Conservation (phyloP, 1,140 invertebrate genomes). For the Brachionus sp. region DNA sequence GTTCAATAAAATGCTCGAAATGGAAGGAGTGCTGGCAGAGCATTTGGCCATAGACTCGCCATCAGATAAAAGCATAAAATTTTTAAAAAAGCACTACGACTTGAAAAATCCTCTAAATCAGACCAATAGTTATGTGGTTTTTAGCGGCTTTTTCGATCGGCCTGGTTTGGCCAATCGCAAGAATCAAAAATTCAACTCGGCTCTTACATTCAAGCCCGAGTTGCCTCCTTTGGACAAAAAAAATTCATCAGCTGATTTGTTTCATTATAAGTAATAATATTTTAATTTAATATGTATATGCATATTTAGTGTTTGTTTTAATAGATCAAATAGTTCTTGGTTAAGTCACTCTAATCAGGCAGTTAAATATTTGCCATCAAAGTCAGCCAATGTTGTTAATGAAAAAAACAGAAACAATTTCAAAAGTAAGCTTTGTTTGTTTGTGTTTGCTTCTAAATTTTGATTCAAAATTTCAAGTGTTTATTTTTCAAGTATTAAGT, state of each 20-base stretch:
- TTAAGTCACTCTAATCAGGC: not conserved
- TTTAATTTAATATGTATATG: not conserved
- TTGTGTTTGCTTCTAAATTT: too few relatives aligned
- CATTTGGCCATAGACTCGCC: slow-evolving; percentile 76
- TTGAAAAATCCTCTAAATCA: slow-evolving; percentile 71
- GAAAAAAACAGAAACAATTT: not conserved
- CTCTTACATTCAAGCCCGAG: not conserved
- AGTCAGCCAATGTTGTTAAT: not conserved
- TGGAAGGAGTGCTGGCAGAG: slow-evolving; percentile 45
- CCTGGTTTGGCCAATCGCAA: not conserved
- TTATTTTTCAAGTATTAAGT: too few relatives aligned
- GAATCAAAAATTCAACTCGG: not conserved
- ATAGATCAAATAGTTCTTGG: not conserved
- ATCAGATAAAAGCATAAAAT: slow-evolving; percentile 77
- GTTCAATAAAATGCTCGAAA: slow-evolving; percentile 58
- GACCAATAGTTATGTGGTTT: slow-evolving; percentile 83
- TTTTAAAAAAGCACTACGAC: slow-evolving; percentile 77
- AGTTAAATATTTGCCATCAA: not conserved
- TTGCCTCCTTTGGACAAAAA: not conserved
- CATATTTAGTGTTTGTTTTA: too few relatives aligned
- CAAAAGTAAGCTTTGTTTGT: not conserved
- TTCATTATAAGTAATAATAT: not conserved
- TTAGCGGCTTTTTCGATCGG: slow-evolving; percentile 72
- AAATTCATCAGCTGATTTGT: too few relatives aligned
- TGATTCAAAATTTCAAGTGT: too few relatives aligned